These are phyloP conservation scores for Myathropa florea DNA, from an alignment of 2,888 invertebrate genomes.

Conservation along the genomic window DNA sequence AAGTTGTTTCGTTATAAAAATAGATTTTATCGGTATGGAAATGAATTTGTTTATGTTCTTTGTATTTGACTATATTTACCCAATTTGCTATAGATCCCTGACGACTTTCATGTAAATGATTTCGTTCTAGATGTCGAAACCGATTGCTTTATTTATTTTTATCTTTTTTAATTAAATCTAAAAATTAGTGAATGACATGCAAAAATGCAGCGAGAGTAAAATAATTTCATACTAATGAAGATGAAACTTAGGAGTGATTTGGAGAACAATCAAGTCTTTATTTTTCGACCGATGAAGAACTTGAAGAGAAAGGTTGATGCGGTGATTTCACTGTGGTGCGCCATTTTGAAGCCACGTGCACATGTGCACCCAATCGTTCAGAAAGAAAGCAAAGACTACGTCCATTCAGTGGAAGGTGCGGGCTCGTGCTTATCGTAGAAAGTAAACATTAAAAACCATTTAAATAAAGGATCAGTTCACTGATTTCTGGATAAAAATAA, in stretches of 20 bases:
- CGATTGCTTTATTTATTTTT: constrained; percentile 25
- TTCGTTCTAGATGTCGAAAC: constrained; percentile 27
- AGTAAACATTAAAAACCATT: too few relatives aligned
- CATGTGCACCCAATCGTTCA: too few relatives aligned
- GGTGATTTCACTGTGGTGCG: too few relatives aligned
- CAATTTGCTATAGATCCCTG: constrained; percentile 43
- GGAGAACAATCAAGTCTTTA: too few relatives aligned
- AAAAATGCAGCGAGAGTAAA: not conserved
- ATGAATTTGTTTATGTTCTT: constrained; percentile 4
- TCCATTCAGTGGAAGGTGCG: too few relatives aligned
- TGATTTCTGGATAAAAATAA: too few relatives aligned
- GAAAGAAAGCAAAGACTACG: too few relatives aligned
- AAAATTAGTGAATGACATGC: not conserved
- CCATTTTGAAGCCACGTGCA: too few relatives aligned
- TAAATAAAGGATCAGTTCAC: too few relatives aligned
- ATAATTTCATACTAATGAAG: not conserved
- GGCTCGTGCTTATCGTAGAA: too few relatives aligned
- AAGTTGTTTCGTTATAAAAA: constrained; percentile 28
- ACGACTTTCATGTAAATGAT: constrained; percentile 26
- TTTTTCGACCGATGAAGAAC: too few relatives aligned
- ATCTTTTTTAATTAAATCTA: not conserved
- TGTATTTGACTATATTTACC: not conserved
- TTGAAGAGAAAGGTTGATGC: too few relatives aligned
- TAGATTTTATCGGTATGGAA: constrained; percentile 4
- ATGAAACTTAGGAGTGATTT: not conserved